Conservation (phyloP, 2,888 invertebrate genomes). For the Apamea crenata region DNA sequence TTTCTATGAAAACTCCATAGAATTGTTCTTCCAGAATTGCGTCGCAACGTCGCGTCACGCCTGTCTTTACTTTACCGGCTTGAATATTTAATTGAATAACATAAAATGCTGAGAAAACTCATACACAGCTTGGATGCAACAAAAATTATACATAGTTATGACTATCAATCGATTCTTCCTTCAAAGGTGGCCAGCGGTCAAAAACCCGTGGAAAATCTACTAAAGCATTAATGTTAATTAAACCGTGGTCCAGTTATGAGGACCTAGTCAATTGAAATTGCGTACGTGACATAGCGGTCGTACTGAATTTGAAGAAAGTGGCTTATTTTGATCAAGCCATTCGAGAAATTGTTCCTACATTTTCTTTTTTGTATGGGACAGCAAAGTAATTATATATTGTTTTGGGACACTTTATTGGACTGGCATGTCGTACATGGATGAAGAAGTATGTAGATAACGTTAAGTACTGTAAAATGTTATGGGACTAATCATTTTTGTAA, state of each 20-base stretch:
- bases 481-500: neutral
- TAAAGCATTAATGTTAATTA: neutral
- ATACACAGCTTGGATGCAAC: neutral
- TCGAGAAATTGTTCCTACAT: slow-evolving; percentile 19
- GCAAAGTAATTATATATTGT: neutral
- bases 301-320: slow-evolving; percentile 49
- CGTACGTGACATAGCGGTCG: slow-evolving; percentile 57
- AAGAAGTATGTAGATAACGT: neutral
- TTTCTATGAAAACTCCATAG: neutral
- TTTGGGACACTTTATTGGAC: neutral
- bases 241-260: slow-evolving; percentile 19
- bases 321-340: slow-evolving; percentile 31
- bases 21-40: neutral
- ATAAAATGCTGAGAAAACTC: neutral
- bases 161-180: neutral
- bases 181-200: neutral
- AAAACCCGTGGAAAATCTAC: neutral
- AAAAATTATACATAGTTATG: neutral
- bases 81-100: neutral
- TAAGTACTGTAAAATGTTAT: neutral
- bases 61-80: neutral
- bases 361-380: neutral
- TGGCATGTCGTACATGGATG: neutral
- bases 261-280: slow-evolving; percentile 16
- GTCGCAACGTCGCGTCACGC: too few species aligned